A percentile compares a stretch with the other conserved stretches of the same genome.
phyloP scores from a whole-genome alignment of 2,797 vertebrate species.

The Amphiprion clarkii region DNA sequence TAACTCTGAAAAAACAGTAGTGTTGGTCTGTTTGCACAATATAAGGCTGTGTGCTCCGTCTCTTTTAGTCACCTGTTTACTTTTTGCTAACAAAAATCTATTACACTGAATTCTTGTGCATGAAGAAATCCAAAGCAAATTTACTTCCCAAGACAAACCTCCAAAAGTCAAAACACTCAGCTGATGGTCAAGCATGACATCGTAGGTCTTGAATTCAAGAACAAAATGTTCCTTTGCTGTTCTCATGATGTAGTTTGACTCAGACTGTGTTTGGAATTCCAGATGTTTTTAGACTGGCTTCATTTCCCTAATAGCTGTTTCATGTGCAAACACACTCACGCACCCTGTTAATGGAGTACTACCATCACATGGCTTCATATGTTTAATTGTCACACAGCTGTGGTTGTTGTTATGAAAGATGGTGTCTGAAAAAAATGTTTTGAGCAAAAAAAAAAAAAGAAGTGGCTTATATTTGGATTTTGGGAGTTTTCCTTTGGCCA shows the following conservation, averaged over 20 bases:
- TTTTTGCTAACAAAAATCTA: too few relatives aligned
- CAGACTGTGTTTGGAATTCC: slow-evolving; percentile 59
- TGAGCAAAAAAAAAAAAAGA: slow-evolving; percentile 55
- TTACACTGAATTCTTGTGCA: too few relatives aligned
- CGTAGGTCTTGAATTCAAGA: slow-evolving; percentile 27
- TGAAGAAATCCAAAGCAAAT: too few relatives aligned
- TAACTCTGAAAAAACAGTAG: too few relatives aligned
- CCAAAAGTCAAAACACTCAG: too few relatives aligned
- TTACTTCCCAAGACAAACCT: too few relatives aligned
- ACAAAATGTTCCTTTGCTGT: slow-evolving; percentile 75
- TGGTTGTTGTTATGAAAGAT: slow-evolving; percentile 74
- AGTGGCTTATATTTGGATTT: slow-evolving; percentile 70
- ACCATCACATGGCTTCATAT: slow-evolving; percentile 44
- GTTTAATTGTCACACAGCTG: slow-evolving; percentile 68
- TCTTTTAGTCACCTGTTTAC: too few relatives aligned
- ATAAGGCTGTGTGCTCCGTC: too few relatives aligned
- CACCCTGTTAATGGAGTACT: slow-evolving; percentile 46
- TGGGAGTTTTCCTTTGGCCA: slow-evolving; percentile 63
- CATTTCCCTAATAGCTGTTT: slow-evolving; percentile 47
- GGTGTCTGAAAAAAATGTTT: slow-evolving; percentile 57
- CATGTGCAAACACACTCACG: not conserved
- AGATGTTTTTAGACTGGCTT: slow-evolving; percentile 71
- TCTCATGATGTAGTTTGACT: slow-evolving; percentile 58
- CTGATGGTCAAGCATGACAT: slow-evolving; percentile 6
- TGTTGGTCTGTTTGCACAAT: too few relatives aligned